Evolutionary conservation across 1,140 invertebrate genomes (phyloP), one percentile per base, ranked within the genome.

Genomic region (Sarcophaga peregrina): DNA sequence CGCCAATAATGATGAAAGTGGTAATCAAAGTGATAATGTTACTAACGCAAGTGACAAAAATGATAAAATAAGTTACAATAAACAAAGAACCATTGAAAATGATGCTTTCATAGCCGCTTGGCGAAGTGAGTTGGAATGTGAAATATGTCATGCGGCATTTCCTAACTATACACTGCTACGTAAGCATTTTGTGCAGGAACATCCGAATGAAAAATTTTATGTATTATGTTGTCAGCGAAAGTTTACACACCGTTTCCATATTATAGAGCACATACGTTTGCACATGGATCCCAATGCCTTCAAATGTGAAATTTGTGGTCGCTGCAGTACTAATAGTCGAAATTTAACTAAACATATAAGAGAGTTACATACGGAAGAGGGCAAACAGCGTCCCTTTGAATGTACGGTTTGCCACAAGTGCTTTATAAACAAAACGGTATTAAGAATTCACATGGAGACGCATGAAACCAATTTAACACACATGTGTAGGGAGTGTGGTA

Each of bases 231-330:
- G 86, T 20, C 82, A 86, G 45, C 75, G 84, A 15, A 86, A 86
- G 80, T 86, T 85, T 76, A 84, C 83, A 17, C 85, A 86, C 45
- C 84, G 86, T 0, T 83, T 85, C 11, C 84, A 85, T 7, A 85
- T 86, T 25, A 86, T 87, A 5, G 86, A 87, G 72, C 86, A 87
- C 68, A 84, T 87, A 52, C 84, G 84, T 62, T 82, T 85, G 83
- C 86, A 87, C 80, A 83, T 85, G 83, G 84, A 87, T 84, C 86
- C 86, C 37, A 80, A 86, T 9, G 83, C 86, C 80, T 87, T 87
- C 75, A 82, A 84, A 82, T 86, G 62, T 37, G 25, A 50, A 8
- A 75, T 68, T 80, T 84, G 83, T 73, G 80, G 75, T 8, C 62
- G 68, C 17, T 82, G 80, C 13, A 50, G 73, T 20, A 68, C 81